Conservation (phyloP, 2,888 invertebrate genomes). For the Epinotia bilunana region DNA sequence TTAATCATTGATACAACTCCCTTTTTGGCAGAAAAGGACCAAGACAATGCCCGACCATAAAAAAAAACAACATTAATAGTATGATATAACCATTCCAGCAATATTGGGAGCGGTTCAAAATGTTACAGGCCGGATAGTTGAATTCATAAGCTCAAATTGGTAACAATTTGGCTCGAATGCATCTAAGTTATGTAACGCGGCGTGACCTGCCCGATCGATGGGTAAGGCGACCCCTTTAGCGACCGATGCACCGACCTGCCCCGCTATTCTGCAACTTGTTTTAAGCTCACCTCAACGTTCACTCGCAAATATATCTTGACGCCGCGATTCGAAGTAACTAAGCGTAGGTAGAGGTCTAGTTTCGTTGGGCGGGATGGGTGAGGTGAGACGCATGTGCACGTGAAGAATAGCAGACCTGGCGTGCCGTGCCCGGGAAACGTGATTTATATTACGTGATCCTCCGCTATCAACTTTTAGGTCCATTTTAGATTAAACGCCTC, state of each 20-base stretch:
- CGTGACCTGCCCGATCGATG: conserved; percentile 74
- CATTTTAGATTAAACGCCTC: not conserved
- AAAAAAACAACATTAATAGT: conserved; percentile 13
- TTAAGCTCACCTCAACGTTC: too few relatives aligned
- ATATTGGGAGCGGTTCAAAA: conserved; percentile 54
- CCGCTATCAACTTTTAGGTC: conserved; percentile 3
- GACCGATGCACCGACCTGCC: conserved; percentile 80
- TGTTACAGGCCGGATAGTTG: conserved; percentile 50
- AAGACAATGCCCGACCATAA: not conserved
- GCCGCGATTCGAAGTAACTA: too few relatives aligned
- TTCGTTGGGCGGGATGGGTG: too few relatives aligned
- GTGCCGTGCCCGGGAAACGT: conserved; percentile 72
- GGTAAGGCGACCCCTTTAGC: conserved; percentile 74
- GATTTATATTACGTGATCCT: conserved; percentile 34
- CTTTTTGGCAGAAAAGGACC: not conserved
- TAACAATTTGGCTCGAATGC: conserved; percentile 67
- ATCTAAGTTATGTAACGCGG: conserved; percentile 52
- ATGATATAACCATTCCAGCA: conserved; percentile 25
- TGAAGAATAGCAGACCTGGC: conserved; percentile 56
- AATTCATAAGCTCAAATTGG: conserved; percentile 60
- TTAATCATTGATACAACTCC: not conserved
- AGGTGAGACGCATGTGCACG: too few relatives aligned
- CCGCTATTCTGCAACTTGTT: conserved; percentile 28
- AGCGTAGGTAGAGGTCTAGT: too few relatives aligned
- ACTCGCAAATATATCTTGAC: too few relatives aligned